Conservation (phyloP, 2,113 vertebrate species). For the Gallinago media region DNA sequence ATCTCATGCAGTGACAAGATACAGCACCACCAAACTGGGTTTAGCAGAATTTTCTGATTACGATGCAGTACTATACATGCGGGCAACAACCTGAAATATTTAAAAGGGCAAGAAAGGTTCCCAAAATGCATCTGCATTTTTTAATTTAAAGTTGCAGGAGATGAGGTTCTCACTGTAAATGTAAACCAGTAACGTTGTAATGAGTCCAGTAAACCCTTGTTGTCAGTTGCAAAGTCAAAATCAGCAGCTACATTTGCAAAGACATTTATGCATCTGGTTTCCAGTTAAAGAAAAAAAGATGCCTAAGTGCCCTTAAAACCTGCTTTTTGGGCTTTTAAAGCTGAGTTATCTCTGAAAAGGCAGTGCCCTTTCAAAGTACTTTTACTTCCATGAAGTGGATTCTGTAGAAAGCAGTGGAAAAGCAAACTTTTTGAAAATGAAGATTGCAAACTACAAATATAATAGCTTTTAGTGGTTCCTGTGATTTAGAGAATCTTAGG, state of each 20-base stretch:
- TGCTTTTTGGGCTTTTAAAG: not conserved
- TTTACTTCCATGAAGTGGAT: not conserved
- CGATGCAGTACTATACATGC: rapidly evolving
- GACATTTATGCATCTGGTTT: not conserved
- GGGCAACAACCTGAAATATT: not conserved
- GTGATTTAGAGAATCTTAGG: not conserved
- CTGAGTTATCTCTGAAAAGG: not conserved
- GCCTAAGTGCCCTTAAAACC: not conserved
- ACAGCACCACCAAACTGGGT: not conserved
- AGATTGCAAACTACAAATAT: not conserved
- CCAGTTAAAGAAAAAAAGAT: not conserved
- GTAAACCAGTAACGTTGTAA: not conserved
- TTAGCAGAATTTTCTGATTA: not conserved
- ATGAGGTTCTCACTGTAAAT: not conserved
- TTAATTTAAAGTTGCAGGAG: not conserved
- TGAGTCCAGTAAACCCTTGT: not conserved
- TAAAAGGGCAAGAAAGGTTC: not conserved
- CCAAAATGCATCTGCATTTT: not conserved
- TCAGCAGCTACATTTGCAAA: not conserved
- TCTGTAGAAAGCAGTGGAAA: not conserved
- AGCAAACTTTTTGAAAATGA: not conserved
- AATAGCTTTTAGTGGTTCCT: not conserved
- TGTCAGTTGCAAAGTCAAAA: not conserved
- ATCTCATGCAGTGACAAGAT: not conserved
- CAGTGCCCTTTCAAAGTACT: not conserved